Evolutionary conservation across 2,797 vertebrate species (phyloP).

Genomic region (Chromobotia macracanthus): DNA sequence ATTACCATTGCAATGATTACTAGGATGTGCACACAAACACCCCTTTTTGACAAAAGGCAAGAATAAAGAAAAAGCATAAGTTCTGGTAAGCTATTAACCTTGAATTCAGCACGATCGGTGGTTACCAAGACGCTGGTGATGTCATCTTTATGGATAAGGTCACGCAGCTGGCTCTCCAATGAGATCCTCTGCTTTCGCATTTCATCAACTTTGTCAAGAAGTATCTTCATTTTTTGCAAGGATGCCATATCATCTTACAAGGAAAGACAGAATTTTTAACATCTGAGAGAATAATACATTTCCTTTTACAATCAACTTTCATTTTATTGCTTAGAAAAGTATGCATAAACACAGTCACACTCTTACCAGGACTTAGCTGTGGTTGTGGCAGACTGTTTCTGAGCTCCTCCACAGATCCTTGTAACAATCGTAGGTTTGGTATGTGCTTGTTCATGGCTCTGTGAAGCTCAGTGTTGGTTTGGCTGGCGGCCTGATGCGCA

Average conservation of each 20-base stretch:
- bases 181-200: slow-evolving; percentile 82
- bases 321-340: not conserved
- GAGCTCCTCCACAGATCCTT: slow-evolving; percentile 80
- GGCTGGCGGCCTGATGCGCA: slow-evolving; percentile 82
- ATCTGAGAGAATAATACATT: not conserved
- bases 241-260: slow-evolving; percentile 77
- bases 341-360: not conserved
- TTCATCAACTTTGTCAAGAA: slow-evolving; percentile 84
- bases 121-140: slow-evolving; percentile 84
- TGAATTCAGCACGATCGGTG: slow-evolving; percentile 80
- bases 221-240: slow-evolving; percentile 81
- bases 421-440: slow-evolving; percentile 81
- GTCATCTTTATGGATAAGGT: slow-evolving; percentile 86
- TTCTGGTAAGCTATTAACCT: slow-evolving; percentile 66
- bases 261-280: slow-evolving; percentile 1
- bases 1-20: too few species aligned
- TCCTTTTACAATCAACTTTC: not conserved
- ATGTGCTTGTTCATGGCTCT: slow-evolving; percentile 85
- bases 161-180: slow-evolving; percentile 84
- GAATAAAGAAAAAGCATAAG: too few species aligned
- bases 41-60: too few species aligned
- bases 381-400: slow-evolving; percentile 76
- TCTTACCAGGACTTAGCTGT: slow-evolving; percentile 75
- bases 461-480: slow-evolving; percentile 86
- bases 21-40: too few species aligned